phyloP scores from a whole-genome alignment of 2,113 vertebrate genomes.

The Mirza zaza region DNA sequence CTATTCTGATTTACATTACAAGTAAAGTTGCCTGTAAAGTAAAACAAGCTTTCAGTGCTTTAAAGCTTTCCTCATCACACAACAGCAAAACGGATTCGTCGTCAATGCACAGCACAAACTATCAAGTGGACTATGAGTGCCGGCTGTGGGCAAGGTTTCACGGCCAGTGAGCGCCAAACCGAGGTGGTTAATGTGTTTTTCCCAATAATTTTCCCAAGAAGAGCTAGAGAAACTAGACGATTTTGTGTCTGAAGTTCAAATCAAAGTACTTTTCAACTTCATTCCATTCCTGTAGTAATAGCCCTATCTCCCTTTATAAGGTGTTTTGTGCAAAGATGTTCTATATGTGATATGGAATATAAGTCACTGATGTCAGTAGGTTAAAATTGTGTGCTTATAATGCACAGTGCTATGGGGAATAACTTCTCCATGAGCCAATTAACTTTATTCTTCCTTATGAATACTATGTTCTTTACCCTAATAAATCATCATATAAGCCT shows the following conservation, averaged over 20 bases:
- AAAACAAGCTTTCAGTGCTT: too few relatives aligned
- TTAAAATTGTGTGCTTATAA: constrained; percentile 26
- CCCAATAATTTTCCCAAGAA: neutral
- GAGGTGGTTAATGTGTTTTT: neutral
- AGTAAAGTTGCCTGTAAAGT: too few relatives aligned
- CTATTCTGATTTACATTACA: too few relatives aligned
- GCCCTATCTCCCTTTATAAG: neutral
- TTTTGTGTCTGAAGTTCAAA: neutral
- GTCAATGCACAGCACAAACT: too few relatives aligned
- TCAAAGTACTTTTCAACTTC: neutral
- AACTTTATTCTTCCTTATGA: constrained; percentile 20
- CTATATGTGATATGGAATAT: neutral
- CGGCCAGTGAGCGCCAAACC: too few relatives aligned
- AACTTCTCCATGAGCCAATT: constrained; percentile 36
- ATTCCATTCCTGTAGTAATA: neutral
- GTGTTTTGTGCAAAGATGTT: neutral
- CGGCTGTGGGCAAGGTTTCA: too few relatives aligned
- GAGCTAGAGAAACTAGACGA: neutral
- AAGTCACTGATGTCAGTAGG: constrained; percentile 14
- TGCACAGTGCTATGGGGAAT: neutral
- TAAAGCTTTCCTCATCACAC: too few relatives aligned
- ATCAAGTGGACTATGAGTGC: too few relatives aligned
- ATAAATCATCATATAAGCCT: neutral
- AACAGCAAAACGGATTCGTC: too few relatives aligned
- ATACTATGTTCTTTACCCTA: neutral